Evolutionary conservation across 2,797 vertebrate species (phyloP).

Genomic region (Sternarchorhynchus goeldii): DNA sequence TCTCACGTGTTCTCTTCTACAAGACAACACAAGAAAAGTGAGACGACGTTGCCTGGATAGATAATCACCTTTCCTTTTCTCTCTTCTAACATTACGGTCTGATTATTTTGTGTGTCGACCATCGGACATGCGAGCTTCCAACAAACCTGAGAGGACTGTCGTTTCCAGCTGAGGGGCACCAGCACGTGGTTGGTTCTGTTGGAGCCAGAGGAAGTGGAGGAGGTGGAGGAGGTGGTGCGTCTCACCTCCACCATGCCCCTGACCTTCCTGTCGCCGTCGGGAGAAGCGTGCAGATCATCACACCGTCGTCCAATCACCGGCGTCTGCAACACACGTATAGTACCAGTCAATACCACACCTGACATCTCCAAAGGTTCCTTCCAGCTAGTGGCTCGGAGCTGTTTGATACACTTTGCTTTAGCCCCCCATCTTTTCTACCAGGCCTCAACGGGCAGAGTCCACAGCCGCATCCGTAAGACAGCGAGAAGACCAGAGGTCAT

Average conservation of each 20-base stretch:
- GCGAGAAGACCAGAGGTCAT: slow-evolving; percentile 3
- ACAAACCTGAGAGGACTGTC: slow-evolving; percentile 92
- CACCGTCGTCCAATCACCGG: slow-evolving; percentile 94
- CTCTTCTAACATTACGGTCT: too few species aligned
- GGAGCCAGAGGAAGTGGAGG: slow-evolving; percentile 95
- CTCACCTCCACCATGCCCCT: slow-evolving; percentile 91
- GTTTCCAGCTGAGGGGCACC: slow-evolving; percentile 97
- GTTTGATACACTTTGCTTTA: neutral
- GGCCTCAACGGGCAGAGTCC: slow-evolving; percentile 4
- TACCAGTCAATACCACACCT: neutral
- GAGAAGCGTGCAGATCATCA: slow-evolving; percentile 88
- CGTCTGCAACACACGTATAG: slow-evolving; percentile 75
- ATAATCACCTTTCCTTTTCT: neutral
- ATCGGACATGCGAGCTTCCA: neutral
- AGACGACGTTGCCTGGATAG: neutral
- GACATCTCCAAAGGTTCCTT: too few species aligned
- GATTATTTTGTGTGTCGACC: too few species aligned
- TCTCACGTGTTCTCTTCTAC: slow-evolving; percentile 96
- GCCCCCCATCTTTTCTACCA: neutral
- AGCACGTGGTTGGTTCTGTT: slow-evolving; percentile 92
- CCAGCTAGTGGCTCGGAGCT: too few species aligned
- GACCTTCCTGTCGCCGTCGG: slow-evolving; percentile 86
- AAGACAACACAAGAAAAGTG: slow-evolving; percentile 21
- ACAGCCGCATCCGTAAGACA: slow-evolving; percentile 28
- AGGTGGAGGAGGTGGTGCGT: slow-evolving; percentile 94